These are phyloP conservation scores for Schrankia costaestrigalis DNA, from an alignment of 2,888 invertebrate genomes.

Conservation along the genomic window DNA sequence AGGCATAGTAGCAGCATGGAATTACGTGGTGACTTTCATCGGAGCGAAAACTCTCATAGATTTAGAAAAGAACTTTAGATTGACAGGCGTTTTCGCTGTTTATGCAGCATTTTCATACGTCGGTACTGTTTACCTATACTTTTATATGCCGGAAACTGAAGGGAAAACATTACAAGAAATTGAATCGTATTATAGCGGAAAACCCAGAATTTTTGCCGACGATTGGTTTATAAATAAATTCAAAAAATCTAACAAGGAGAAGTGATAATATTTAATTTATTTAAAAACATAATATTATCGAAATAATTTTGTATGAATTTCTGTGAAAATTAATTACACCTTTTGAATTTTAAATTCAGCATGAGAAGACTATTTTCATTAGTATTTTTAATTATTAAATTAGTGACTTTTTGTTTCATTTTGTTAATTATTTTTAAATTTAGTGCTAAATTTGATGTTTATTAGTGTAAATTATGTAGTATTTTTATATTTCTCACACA, in stretches of 20 bases:
- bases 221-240: slow-evolving; percentile 64
- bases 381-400: no score
- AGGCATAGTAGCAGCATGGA: slow-evolving; percentile 75
- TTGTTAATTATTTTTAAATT: no score
- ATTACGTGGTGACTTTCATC: slow-evolving; percentile 74
- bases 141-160: slow-evolving; percentile 80
- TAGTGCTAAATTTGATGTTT: no score
- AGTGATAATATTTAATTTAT: no score
- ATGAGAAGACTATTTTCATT: no score
- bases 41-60: slow-evolving; percentile 78
- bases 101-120: slow-evolving; percentile 67
- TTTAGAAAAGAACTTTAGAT: slow-evolving; percentile 59
- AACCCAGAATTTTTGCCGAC: slow-evolving; percentile 60
- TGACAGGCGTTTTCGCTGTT: slow-evolving; percentile 75
- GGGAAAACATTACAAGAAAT: slow-evolving; percentile 75
- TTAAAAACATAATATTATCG: no score
- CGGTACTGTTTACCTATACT: slow-evolving; percentile 74
- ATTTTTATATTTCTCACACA: no score
- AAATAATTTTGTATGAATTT: no score
- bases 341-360: no score
- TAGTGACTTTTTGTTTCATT: no score
- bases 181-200: slow-evolving; percentile 65
- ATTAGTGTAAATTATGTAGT: no score
- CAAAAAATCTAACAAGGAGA: slow-evolving; percentile 41
- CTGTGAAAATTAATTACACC: no score